Evolutionary conservation across 2,113 vertebrate species (phyloP), one percentile per base, ranked within the genome.

Genomic region (Halichoerus grypus): DNA sequence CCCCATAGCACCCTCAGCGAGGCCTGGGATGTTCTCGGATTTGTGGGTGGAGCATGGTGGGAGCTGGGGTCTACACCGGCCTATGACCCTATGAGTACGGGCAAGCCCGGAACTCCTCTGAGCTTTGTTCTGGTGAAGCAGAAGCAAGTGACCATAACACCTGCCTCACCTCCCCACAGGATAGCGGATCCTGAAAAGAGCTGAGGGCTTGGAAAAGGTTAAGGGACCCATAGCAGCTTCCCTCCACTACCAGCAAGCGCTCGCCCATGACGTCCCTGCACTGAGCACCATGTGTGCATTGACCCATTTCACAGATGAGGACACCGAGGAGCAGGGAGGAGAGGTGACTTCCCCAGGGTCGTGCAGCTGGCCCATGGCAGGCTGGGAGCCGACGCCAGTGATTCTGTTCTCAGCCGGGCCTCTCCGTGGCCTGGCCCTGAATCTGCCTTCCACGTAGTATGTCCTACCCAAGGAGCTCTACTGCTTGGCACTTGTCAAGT

Each of bases 161-260:
- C 51, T 19, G 10, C 42, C 26, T 51, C 19, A 9, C 26, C 79
- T n/a, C 8, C 90, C 51, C 0, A 0, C 61, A 13, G 81, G 16
- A 15, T 1, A 5, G 22, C 1, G 12, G 28, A 0, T 5, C 22
- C 51, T 12, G 31, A 31, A 26, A 12, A 16, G 85, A 36, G 33
- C 74, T 3, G 0, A 61, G 36, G 12, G 16, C 6, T 4, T 21
- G 33, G 80, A 76, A 1, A 1, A 7, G 39, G 63, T 28, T 0
- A 13, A 6, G 39, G 51, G 72, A 9, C 15, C 21, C 31, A 0
- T 31, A 10, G 79, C 19, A 22, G 36, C 36, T 10, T n/a, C 39
- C 12, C 2, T 6, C 55, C 26, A 0, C 22, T 0, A 4, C 22
- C n/a, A 1, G 22, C 2, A 2, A 4, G 4, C 1, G 0, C 6